Evolutionary conservation across 2,113 vertebrate genomes (phyloP).

Genomic region (Cryptotis parvus): DNA sequence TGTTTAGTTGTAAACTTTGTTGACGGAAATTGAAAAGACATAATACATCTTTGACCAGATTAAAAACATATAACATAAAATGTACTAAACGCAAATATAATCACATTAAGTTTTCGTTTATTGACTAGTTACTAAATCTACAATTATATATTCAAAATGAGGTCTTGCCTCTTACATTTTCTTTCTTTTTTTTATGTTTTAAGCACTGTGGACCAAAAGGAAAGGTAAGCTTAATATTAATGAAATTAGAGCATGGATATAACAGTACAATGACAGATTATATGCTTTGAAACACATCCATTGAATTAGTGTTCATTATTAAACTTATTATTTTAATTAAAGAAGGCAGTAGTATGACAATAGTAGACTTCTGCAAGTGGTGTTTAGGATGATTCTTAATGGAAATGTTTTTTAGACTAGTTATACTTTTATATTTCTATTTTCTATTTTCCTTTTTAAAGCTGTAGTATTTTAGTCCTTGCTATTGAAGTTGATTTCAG

Average conservation of each 20-base stretch:
- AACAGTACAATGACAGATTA: constrained; percentile 55
- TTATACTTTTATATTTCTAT: constrained; percentile 20
- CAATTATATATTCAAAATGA: constrained; percentile 70
- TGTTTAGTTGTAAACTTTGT: constrained; percentile 59
- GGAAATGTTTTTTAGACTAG: constrained; percentile 6
- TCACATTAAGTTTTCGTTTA: constrained; percentile 59
- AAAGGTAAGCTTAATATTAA: constrained; percentile 82
- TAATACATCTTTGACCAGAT: constrained; percentile 39
- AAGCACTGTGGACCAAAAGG: constrained; percentile 84
- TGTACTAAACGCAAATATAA: constrained; percentile 56
- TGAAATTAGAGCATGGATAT: constrained; percentile 76
- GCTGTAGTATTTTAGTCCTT: constrained; percentile 46
- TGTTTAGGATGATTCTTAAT: constrained; percentile 50
- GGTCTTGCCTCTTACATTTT: constrained; percentile 80
- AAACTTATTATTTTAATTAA: not conserved
- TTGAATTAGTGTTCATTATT: constrained; percentile 49
- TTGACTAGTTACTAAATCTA: constrained; percentile 68
- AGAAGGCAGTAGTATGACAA: not conserved
- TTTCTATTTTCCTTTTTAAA: constrained; percentile 47
- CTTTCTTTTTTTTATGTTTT: constrained; percentile 83
- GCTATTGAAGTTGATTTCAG: constrained; percentile 38
- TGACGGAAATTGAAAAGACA: constrained; percentile 39
- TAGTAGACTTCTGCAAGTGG: constrained; percentile 18
- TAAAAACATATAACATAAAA: constrained; percentile 44
- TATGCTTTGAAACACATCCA: constrained; percentile 58